These are phyloP conservation scores for Schrankia costaestrigalis DNA, from an alignment of 2,888 invertebrate species.

Conservation along the genomic window DNA sequence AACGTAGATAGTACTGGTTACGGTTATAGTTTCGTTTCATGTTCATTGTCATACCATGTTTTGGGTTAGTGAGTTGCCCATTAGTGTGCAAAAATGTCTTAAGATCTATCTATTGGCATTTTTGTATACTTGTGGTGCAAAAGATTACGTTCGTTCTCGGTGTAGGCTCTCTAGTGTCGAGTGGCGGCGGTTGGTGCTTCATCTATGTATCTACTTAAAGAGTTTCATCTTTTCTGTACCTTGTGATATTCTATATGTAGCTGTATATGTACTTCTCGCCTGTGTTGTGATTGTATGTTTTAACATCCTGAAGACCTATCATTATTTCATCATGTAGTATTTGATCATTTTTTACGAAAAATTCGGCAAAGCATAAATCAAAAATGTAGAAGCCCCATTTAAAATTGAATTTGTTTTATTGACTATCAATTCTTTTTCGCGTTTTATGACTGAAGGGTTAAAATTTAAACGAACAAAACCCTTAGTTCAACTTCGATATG, in stretches of 20 bases:
- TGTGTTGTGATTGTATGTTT: constrained; percentile 71
- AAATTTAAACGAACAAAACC: too few relatives aligned
- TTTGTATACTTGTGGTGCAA: constrained; percentile 27
- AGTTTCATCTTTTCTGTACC: constrained; percentile 54
- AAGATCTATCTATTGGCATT: constrained; percentile 29
- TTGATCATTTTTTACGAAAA: background rate
- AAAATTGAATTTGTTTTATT: too few relatives aligned
- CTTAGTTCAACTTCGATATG: too few relatives aligned
- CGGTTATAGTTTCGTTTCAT: constrained; percentile 67
- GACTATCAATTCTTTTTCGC: too few relatives aligned
- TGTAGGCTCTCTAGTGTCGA: constrained; percentile 62
- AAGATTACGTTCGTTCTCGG: constrained; percentile 56
- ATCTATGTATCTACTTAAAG: constrained; percentile 66
- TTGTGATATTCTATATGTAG: constrained; percentile 62
- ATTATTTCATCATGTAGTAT: background rate
- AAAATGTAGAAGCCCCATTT: too few relatives aligned
- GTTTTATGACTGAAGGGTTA: too few relatives aligned
- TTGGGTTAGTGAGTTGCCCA: constrained; percentile 41
- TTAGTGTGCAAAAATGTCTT: constrained; percentile 28
- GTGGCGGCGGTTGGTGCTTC: constrained; percentile 77
- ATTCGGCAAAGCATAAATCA: too few relatives aligned
- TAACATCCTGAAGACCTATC: constrained; percentile 8
- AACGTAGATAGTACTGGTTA: constrained; percentile 67
- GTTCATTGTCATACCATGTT: constrained; percentile 64
- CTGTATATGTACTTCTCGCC: constrained; percentile 55